Base-by-base conservation (phyloP, 2,888 invertebrate species). In the Amphipoea lucens region DNA sequence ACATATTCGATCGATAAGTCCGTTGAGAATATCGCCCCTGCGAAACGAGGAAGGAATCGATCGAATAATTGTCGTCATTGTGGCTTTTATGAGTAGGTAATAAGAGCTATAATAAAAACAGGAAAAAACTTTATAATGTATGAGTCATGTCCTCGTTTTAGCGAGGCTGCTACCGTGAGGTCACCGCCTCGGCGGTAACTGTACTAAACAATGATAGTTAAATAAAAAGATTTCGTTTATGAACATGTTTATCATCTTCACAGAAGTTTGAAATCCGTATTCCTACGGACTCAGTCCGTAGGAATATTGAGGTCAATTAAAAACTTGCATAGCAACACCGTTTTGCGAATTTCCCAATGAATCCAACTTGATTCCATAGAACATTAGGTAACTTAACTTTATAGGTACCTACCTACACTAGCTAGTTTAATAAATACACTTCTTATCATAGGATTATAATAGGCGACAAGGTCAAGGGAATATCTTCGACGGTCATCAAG, bases 111-210 rank as follows among this genome's bases (percentile, higher is more conserved):
- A 69, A 66, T 62, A 42, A 40, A 70, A 63, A 75, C 79, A 76
- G 74, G 83, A 78, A 84, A 84, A 84, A 84, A 67, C 66, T 67
- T 65, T 48, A 6, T 36, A 71, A 57, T 54, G 36, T n/a, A 75
- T 88, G 88, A 89, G 40, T 88, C 88, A 89, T 82, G 78, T 66
- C 70, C 88, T 76, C 69, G 71, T 82, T 89, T 77, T 84, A 87
- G 83, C 79, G 48, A 78, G 62, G 85, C 71, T 82, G 76, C 70
- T 87, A 72, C 51, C 42, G 69, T 88, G 87, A 88, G 82, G 89
- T 89, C 88, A 88, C 74, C 78, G 72, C 60, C 40, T 72, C 57
- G 20, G 63, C 69, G 71, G 68, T 85, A 74, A 70, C 71, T 71
- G 70, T 65, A 81, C 42, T 81, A 75, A 75, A 75, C 48, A 81